These are phyloP conservation scores for Mythimna lalbum DNA, from an alignment of 2,888 invertebrate genomes.

Conservation along the genomic window DNA sequence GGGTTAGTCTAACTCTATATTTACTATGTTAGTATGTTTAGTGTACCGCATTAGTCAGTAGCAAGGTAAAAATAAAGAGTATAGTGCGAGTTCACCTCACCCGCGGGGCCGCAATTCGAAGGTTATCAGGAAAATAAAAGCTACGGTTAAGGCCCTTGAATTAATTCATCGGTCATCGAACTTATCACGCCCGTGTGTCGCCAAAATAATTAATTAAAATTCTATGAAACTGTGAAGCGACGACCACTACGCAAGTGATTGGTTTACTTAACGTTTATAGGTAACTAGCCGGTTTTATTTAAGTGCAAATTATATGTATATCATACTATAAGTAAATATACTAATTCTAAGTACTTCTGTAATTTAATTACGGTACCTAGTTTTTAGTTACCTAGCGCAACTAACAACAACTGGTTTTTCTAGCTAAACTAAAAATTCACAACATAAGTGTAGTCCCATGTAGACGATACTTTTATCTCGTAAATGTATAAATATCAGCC, in stretches of 20 bases:
- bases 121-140: slow-evolving; percentile 75
- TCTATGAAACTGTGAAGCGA: slow-evolving; percentile 56
- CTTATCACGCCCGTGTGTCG: slow-evolving; percentile 67
- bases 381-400: neutral
- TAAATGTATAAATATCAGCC: neutral
- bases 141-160: slow-evolving; percentile 74
- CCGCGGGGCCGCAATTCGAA: slow-evolving; percentile 71
- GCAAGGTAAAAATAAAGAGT: slow-evolving; percentile 55
- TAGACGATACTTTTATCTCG: too few relatives aligned
- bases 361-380: neutral
- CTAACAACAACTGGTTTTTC: neutral
- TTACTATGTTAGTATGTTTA: slow-evolving; percentile 20
- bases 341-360: neutral
- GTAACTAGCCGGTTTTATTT: neutral
- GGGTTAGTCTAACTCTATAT: neutral
- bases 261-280: neutral
- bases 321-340: neutral
- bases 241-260: slow-evolving; percentile 28
- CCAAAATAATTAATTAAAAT: slow-evolving; percentile 71
- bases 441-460: too few relatives aligned
- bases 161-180: slow-evolving; percentile 77
- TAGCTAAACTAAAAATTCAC: neutral
- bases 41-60: slow-evolving; percentile 51
- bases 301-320: neutral
- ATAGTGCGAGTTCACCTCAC: slow-evolving; percentile 61